Base-by-base conservation (phyloP, 2,888 invertebrate species). In the Melanophora roralis region DNA sequence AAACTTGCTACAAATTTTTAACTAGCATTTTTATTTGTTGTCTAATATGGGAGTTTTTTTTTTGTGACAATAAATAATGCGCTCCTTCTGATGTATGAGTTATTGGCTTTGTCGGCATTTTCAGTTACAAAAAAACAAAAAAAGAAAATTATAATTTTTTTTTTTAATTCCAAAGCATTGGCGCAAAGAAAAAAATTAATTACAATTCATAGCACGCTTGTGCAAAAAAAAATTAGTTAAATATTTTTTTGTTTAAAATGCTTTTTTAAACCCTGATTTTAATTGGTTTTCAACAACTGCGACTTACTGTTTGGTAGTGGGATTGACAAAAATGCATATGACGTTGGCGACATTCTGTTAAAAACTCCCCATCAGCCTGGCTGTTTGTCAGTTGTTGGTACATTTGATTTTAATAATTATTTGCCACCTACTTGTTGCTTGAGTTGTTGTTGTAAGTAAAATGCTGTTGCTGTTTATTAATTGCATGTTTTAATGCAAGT, bases 151-250 rank as follows among this genome's bases (percentile, higher is more conserved):
- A 65, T 67, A 7, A 55, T 9, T 32, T 21, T 55, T 64, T n/a
- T 36, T 47, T 34, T 36, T 9, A 36, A 16, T 34, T 51, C 40
- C 8, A 14, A 19, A 8, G 16, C 19, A 27, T 27, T 3, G 6
- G 6, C 3, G 6, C 27, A 6, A 27, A 9, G 19, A 53, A 62
- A 49, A 71, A 71, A 67, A 32, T 57, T 65, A 74, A 74, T 74
- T 74, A 74, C 43, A 68, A 76, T 80, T 47, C 80, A 57, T 40
- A 73, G 68, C 80, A 80, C 76, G 72, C 80, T 80, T 80, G 72
- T 73, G 60, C 14, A 65, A 65, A 55, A 55, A 23, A 45, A 60
- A 57, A 62, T 43, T 57, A 59, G 8, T 53, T 12, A 55, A 62
- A 19, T 43, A 34, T 38, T 59, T 67, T 11, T 49, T 38, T 47